Conservation (phyloP, 2,888 invertebrate species). For the Sinelater perroti region DNA sequence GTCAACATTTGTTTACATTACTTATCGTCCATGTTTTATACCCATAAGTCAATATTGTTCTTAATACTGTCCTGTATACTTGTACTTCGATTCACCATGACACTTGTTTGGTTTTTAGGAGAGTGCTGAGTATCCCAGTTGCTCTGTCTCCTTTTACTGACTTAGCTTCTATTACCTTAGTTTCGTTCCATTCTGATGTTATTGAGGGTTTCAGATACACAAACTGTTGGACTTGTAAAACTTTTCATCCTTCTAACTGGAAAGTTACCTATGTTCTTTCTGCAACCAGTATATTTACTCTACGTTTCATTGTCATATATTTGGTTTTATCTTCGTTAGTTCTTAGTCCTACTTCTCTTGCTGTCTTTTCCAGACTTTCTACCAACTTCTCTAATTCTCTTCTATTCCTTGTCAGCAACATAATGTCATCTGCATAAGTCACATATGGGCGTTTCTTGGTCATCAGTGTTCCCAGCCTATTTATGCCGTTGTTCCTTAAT, state of each 20-base stretch:
- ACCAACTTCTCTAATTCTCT: not conserved
- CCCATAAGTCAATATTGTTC: not conserved
- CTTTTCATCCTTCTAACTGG: not conserved
- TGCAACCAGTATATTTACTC: not conserved
- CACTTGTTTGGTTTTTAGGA: not conserved
- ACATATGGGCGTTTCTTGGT: not conserved
- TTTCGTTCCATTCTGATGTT: not conserved
- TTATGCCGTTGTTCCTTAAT: not conserved
- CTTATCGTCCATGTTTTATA: not conserved
- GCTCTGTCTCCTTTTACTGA: conserved; percentile 1
- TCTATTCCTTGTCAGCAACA: not conserved
- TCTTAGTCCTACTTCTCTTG: conserved; percentile 1
- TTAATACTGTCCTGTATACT: not conserved
- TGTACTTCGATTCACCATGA: not conserved
- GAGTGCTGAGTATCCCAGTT: not conserved
- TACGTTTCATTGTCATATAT: not conserved
- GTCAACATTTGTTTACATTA: not conserved
- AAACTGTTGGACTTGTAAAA: not conserved
- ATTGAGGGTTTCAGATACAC: not conserved
- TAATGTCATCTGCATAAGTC: not conserved
- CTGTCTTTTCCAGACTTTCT: conserved; percentile 2
- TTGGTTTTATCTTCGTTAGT: no score
- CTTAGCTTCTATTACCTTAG: not conserved
- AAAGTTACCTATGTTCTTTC: not conserved
- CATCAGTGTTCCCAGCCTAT: not conserved